These are phyloP conservation scores for Caerostris extrusa DNA, from an alignment of 1,140 invertebrate species.

Conservation along the genomic window DNA sequence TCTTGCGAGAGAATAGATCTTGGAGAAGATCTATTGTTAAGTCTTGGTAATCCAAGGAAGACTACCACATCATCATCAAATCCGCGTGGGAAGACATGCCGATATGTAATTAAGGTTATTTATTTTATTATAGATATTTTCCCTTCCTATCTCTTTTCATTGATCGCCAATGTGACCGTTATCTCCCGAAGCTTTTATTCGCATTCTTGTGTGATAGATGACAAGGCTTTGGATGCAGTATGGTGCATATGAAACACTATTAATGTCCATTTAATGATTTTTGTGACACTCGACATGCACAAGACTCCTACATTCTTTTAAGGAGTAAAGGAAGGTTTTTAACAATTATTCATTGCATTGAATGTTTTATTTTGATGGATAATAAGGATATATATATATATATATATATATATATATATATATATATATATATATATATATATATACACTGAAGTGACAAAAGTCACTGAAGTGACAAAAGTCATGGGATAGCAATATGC, in stretches of 20 bases:
- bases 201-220: background rate
- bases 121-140: conserved; percentile 56
- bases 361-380: too few species aligned
- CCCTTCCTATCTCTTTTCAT: conserved; percentile 8
- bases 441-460: too few species aligned
- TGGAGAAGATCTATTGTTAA: conserved; percentile 53
- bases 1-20: conserved; percentile 7
- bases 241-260: background rate
- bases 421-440: too few species aligned
- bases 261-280: background rate
- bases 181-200: conserved; percentile 16
- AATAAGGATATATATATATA: too few species aligned
- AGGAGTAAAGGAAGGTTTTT: too few species aligned
- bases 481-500: too few species aligned
- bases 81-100: conserved; percentile 24
- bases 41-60: conserved; percentile 47
- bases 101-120: conserved; percentile 68
- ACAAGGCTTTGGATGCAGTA: background rate
- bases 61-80: conserved; percentile 46
- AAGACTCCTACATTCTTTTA: too few species aligned
- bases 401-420: too few species aligned
- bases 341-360: too few species aligned
- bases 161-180: background rate
- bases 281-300: too few species aligned
- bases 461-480: too few species aligned